Conservation (phyloP, 1,140 invertebrate genomes). For the Drosophila littoralis region DNA sequence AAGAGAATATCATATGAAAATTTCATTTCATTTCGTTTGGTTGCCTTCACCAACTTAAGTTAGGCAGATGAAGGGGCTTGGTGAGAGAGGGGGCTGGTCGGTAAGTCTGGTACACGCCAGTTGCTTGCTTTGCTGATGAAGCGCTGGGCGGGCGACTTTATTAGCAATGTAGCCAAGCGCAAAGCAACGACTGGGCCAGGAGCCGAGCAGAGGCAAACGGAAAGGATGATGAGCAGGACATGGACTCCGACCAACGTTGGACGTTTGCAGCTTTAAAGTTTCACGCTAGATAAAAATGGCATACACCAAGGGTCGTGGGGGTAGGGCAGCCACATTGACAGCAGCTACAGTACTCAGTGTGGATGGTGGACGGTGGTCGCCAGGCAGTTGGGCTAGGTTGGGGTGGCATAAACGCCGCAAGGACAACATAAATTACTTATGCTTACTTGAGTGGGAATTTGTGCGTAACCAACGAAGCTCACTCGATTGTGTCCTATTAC, state of each 20-base stretch:
- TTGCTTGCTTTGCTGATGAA: constrained; percentile 58
- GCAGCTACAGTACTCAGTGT: constrained; percentile 16
- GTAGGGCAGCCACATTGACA: constrained; percentile 11
- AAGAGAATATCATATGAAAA: constrained; percentile 82
- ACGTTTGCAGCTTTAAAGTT: constrained; percentile 73
- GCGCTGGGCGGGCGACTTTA: constrained; percentile 67
- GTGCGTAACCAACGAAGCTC: constrained; percentile 83
- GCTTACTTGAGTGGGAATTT: constrained; percentile 84
- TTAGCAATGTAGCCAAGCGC: constrained; percentile 82
- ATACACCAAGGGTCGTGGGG: constrained; percentile 26
- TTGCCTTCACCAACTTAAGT: constrained; percentile 52
- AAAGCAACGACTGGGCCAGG: constrained; percentile 38
- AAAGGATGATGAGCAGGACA: constrained; percentile 40
- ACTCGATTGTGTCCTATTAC: constrained; percentile 82
- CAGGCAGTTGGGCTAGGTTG: neutral
- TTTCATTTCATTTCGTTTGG: constrained; percentile 81
- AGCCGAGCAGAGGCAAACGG: neutral
- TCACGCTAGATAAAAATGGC: constrained; percentile 75
- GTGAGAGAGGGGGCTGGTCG: neutral
- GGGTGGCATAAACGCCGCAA: constrained; percentile 69
- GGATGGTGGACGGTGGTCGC: neutral
- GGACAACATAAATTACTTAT: constrained; percentile 84
- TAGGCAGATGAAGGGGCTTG: neutral
- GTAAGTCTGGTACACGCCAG: constrained; percentile 1
- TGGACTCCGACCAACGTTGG: constrained; percentile 40